Evolutionary conservation across 2,888 invertebrate species (phyloP), one percentile per base, ranked within the genome.

Genomic region (Aricia artaxerxes): DNA sequence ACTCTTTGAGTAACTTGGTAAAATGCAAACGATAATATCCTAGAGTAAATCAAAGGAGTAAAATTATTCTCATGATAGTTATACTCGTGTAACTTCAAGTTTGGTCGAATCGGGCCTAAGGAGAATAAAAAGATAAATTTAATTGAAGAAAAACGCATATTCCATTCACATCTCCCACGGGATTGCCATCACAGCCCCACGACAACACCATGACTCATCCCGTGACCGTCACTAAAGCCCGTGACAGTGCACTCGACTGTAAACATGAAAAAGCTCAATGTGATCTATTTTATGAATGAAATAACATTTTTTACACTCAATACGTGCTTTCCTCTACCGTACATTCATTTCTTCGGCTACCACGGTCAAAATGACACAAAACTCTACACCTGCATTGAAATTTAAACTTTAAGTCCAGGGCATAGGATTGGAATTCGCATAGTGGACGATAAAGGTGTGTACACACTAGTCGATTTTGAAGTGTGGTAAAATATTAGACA

Each of bases 281-380:
- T 92, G 87, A 93, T 91, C 93, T 92, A 90, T 92, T 94, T 94
- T 93, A 94, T 94, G 94, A 94, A 94, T 94, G 94, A 93, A 94
- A 94, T 93, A 93, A 92, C 89, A 88, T 91, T 93, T 93, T 90
- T 92, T 88, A 89, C 87, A 91, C 92, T 88, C 92, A 88, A 93
- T 94, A 94, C 94, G 94, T 94, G 94, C 92, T 92, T 93, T 93
- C 93, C 93, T 94, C 89, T 91, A 90, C 92, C 92, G 93, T 93
- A 92, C 92, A 92, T 92, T 92, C 93, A 92, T 93, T 93, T 92
- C 91, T 87, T 84, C 88, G 88, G 85, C 81, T 83, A 86, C 86
- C 84, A 87, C 87, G 86, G 86, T 85, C 84, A 78, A 86, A 87
- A 87, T 81, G 88, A 86, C 85, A 82, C 84, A 86, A 84, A 69